A percentile compares a stretch with the other conserved stretches of the same genome.
These are phyloP conservation scores for Chrysolina haemoptera DNA, from an alignment of 2,888 invertebrate genomes.

Conservation along the genomic window DNA sequence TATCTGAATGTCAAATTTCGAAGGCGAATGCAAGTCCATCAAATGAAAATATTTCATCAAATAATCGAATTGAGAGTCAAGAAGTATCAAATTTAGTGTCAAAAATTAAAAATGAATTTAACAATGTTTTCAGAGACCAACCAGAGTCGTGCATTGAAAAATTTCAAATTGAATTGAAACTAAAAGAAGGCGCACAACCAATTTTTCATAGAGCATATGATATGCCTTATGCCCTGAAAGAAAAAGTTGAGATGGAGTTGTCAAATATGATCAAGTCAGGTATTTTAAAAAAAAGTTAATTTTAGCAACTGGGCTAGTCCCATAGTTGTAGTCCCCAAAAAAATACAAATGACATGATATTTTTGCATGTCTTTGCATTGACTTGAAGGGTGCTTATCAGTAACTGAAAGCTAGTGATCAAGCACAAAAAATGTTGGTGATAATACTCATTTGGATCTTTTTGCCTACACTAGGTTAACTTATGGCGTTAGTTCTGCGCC, in stretches of 20 bases:
- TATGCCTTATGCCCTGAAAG: constrained; percentile 50
- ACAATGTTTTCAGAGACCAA: constrained; percentile 14
- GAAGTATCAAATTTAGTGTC: neutral
- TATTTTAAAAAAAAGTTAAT: constrained; percentile 50
- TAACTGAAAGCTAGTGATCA: neutral
- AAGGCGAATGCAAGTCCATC: neutral
- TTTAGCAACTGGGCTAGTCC: constrained; percentile 58
- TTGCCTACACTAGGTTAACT: constrained; percentile 5
- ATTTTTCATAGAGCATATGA: constrained; percentile 43
- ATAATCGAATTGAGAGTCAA: neutral
- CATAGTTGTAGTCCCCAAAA: constrained; percentile 59
- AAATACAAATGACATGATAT: constrained; percentile 48
- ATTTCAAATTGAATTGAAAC: constrained; percentile 22
- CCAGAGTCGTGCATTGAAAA: constrained; percentile 14
- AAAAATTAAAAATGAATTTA: neutral
- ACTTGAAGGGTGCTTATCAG: constrained; percentile 52
- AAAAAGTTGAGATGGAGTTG: constrained; percentile 51
- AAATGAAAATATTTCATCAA: no score
- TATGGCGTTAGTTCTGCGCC: constrained; percentile 15
- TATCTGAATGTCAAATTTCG: neutral
- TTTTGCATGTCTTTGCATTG: constrained; percentile 45
- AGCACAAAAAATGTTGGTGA: neutral
- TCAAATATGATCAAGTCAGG: constrained; percentile 42
- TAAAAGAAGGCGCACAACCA: constrained; percentile 24
- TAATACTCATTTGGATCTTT: neutral